Evolutionary conservation across 2,888 invertebrate genomes (phyloP), one percentile per base, ranked within the genome.

Genomic region (Orthosia incerta): DNA sequence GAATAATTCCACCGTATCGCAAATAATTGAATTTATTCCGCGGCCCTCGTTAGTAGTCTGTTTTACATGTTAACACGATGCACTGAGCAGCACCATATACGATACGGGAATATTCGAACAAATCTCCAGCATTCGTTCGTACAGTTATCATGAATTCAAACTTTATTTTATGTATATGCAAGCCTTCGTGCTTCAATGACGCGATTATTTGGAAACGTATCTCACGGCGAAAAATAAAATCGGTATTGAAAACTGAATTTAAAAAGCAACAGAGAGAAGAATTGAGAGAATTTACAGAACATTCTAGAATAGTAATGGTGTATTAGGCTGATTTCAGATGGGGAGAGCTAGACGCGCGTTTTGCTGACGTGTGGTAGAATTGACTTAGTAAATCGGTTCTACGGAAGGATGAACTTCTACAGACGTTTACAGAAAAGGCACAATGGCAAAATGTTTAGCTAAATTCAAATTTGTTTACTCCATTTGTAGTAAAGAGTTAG

Each of bases 21-120:
- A 20, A 71, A 60, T 63, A 76, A 85, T 85, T 83, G 70, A 76
- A 83, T 83, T 80, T 68, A 81, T 85, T 81, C 72, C 39, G 18
- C 50, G 56, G 71, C 16, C 45, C 63, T 77, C 79, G 79, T 74
- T 79, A 75, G 66, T 63, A 56, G 39, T 15, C 76, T 79, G 75
- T 75, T 85, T 85, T 81, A 79, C 86, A 85, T 81, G 65, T 84
- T 81, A 81, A 81, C 63, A 62, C 73, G 69, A 68, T 84, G 76
- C 76, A 66, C 66, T 57, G 69, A 39, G 55, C 79, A 39, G 9
- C 51, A 20, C 51, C 26, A 74, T 26, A 65, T 79, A 61, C 61
- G 31, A 4, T 79, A 61, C 61, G 31, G 4, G 46, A 56, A 70
- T 78, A 70, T 79, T 45, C 48, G 13, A 16, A 55, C 20, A 56